These are phyloP conservation scores for Leptura quadrifasciata DNA, from an alignment of 2,888 invertebrate genomes.

Conservation along the genomic window DNA sequence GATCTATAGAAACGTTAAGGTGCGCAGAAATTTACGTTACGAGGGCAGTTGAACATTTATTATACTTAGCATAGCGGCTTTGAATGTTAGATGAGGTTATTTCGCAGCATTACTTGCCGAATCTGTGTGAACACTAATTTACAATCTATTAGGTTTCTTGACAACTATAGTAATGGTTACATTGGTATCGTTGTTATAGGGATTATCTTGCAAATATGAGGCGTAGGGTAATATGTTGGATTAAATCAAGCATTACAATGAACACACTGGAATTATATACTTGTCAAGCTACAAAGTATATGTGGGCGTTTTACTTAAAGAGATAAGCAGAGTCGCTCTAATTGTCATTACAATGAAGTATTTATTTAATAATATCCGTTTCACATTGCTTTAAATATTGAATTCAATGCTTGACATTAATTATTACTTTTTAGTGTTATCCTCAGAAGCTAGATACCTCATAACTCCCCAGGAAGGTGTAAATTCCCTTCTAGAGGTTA, in stretches of 20 bases:
- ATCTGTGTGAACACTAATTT: conserved; percentile 1
- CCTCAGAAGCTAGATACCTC: too few species aligned
- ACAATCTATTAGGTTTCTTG: conserved; percentile 4
- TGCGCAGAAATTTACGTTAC: conserved; percentile 8
- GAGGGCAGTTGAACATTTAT: conserved; percentile 12
- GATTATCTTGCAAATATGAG: conserved; percentile 1
- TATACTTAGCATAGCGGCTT: background rate
- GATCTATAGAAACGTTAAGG: background rate
- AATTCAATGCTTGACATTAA: too few species aligned
- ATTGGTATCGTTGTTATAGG: background rate
- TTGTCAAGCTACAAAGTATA: background rate
- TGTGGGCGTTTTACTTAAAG: background rate
- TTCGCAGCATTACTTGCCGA: background rate
- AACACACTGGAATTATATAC: background rate
- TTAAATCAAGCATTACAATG: background rate
- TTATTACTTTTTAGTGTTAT: too few species aligned
- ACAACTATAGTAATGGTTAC: background rate
- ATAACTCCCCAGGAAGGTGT: too few species aligned
- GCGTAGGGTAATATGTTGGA: background rate
- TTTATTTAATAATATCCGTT: too few species aligned
- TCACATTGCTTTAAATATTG: too few species aligned
- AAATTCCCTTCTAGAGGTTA: too few species aligned
- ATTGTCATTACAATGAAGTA: too few species aligned
- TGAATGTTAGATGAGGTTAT: background rate
- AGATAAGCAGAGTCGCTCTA: background rate